Percentiles rank a stretch among this genome's conserved stretches.
Conservation (phyloP, 35 echinoderm and acorn worm species). For the Apostichopus parvimensis region DNA sequence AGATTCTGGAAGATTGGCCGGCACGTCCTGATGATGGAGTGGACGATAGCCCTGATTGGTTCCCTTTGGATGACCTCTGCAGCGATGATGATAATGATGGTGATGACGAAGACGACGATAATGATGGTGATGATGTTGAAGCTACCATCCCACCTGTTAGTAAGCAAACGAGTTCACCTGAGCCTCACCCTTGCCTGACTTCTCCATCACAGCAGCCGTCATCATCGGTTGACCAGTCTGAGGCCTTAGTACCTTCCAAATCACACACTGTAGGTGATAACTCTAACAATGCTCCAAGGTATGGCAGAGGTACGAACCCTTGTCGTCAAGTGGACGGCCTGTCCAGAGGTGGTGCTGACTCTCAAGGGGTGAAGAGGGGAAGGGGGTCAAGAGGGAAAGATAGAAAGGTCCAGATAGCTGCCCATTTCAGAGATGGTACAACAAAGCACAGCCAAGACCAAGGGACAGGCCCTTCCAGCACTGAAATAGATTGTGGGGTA, state of each 20-base stretch:
- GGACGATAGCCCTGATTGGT: background rate
- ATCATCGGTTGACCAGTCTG: background rate
- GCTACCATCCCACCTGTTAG: background rate
- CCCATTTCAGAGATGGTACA: background rate
- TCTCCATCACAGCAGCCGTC: background rate
- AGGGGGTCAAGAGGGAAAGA: background rate
- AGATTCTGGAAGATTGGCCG: slow-evolving; percentile 1
- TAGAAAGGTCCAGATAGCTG: slow-evolving; percentile 18
- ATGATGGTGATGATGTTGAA: background rate
- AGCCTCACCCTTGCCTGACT: background rate
- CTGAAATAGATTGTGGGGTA: too few relatives aligned
- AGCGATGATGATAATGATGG: background rate
- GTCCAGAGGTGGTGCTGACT: background rate
- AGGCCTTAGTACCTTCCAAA: too few relatives aligned
- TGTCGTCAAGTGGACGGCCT: background rate
- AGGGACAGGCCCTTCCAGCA: too few relatives aligned
- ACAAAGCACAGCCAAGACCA: too few relatives aligned
- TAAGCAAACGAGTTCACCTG: too few relatives aligned
- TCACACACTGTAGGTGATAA: background rate
- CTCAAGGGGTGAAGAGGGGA: background rate
- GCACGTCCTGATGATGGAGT: slow-evolving; percentile 1
- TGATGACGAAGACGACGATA: too few relatives aligned
- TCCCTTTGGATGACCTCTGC: background rate
- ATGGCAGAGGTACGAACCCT: too few relatives aligned
- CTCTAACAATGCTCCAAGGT: too few relatives aligned